Evolutionary conservation across 2,888 invertebrate genomes (phyloP).

Genomic region (Cataglyphis cursor): DNA sequence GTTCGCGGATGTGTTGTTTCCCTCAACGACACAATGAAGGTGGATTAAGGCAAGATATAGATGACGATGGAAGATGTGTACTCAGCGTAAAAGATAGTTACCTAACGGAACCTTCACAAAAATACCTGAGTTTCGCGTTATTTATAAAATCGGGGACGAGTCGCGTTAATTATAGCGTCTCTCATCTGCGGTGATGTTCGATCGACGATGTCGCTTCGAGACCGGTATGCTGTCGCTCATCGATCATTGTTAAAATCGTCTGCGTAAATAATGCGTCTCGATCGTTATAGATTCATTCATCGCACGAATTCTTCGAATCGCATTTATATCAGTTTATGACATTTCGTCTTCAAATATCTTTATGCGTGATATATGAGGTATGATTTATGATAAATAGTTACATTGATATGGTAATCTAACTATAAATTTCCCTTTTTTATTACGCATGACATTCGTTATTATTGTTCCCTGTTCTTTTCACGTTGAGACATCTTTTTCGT

Average conservation of each 20-base stretch:
- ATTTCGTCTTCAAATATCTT: not conserved
- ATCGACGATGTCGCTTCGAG: conserved; percentile 68
- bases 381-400: not conserved
- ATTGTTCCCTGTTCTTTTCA: not conserved
- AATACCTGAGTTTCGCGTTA: conserved; percentile 80
- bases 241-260: conserved; percentile 60
- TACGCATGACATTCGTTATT: not conserved
- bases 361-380: not conserved
- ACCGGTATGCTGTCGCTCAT: conserved; percentile 56
- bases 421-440: not conserved
- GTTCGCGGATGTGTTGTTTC: not conserved
- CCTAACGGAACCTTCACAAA: conserved; percentile 75
- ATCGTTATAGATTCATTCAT: not conserved
- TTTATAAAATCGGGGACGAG: conserved; percentile 82
- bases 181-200: conserved; percentile 69
- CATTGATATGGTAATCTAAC: not conserved
- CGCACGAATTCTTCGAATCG: not conserved
- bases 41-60: conserved; percentile 35
- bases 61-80: conserved; percentile 33
- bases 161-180: conserved; percentile 74
- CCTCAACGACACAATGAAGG: not conserved
- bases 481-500: not conserved
- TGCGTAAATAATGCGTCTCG: not conserved
- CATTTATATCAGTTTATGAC: not conserved
- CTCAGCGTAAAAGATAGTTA: conserved; percentile 71